These are phyloP conservation scores for Cinclus cinclus DNA, from an alignment of 2,113 vertebrate species.

Conservation along the genomic window DNA sequence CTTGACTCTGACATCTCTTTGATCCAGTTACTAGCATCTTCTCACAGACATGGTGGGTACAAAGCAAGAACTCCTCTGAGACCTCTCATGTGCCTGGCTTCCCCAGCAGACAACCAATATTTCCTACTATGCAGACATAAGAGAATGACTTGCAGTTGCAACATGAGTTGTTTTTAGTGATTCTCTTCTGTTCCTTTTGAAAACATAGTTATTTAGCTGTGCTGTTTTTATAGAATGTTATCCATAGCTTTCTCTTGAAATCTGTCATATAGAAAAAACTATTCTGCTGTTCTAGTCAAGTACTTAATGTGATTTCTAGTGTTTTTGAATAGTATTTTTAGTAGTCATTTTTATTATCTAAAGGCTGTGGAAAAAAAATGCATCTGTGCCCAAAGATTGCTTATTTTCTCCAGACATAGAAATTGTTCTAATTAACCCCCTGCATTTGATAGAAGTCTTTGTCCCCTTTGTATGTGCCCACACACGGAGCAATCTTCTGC, in stretches of 20 bases:
- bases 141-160: background rate
- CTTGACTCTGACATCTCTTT: background rate
- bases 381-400: background rate
- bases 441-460: background rate
- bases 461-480: background rate
- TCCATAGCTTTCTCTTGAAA: background rate
- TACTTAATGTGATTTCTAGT: background rate
- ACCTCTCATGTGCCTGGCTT: background rate
- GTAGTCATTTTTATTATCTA: background rate
- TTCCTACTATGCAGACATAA: background rate
- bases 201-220: background rate
- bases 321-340: background rate
- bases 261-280: background rate
- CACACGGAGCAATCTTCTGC: background rate
- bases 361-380: background rate
- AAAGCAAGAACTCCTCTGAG: background rate
- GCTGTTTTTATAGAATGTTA: background rate
- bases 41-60: background rate
- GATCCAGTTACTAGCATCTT: background rate
- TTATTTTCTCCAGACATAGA: background rate
- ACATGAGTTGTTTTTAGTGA: background rate
- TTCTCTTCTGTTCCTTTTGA: background rate
- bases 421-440: background rate
- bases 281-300: background rate
- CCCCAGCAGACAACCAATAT: background rate